Evolutionary conservation across 2,888 invertebrate genomes (phyloP), one percentile per base, ranked within the genome.

Genomic region (Phlogophora meticulosa): DNA sequence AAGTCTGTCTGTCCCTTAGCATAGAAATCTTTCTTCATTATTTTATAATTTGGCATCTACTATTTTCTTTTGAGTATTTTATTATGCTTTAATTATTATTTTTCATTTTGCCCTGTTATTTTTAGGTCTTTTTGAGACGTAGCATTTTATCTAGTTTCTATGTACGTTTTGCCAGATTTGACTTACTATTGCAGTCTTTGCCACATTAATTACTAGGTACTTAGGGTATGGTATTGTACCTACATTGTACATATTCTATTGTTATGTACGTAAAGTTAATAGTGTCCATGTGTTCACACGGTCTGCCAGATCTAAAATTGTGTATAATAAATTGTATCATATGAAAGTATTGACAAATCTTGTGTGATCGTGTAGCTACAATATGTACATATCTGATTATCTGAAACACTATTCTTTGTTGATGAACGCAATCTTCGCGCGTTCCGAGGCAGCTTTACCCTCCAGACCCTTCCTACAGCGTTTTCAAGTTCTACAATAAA

Each of bases 211-310:
- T 83, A 85, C 78, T 84, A 83, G 83, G 78, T 81, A 85, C 81
- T 84, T 82, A 82, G 83, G 82, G 79, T 83, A 77, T 73, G 75
- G 62, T 76, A 78, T 74, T 82, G 84, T 85, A 83, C 80, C 83
- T 82, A 78, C 76, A 63, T 76, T 88, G 88, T 88, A 88, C 85
- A 84, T 88, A 86, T 75, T 76, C 67, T 80, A 83, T 85, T 87
- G 86, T 89, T 84, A 86, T 72, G 84, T 86, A 82, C 81, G 87
- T 85, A 81, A 88, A 85, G 78, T 84, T 81, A 82, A 83, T 85
- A 86, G 84, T 79, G 86, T 87, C 85, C 87, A 89, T 88, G 91
- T 89, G 90, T 89, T 91, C 88, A 88, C 88, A 85, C 89, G 87
- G 84, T 88, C 87, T 82, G 84, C 84, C 85, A 86, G 83, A 81